Evolutionary conservation across 2,888 invertebrate species (phyloP).

Genomic region (Stenchaetothrips biformis): DNA sequence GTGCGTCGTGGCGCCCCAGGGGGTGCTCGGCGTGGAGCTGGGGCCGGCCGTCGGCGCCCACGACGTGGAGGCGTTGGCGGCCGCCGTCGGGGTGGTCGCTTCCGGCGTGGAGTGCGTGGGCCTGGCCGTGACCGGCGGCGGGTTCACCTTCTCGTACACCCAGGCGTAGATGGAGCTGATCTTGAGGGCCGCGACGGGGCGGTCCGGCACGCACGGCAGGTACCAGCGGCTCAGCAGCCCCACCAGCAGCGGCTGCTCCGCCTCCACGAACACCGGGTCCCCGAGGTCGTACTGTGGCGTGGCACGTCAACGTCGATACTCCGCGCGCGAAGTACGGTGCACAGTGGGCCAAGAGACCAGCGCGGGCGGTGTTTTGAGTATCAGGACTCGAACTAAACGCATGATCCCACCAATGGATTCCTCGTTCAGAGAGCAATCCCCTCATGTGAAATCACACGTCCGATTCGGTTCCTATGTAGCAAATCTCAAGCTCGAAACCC

Average conservation of each 20-base stretch:
- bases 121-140: not conserved
- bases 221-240: conserved; percentile 6
- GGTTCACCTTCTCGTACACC: conserved; percentile 8
- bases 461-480: too few species aligned
- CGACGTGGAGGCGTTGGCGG: not conserved
- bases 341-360: too few species aligned
- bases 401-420: too few species aligned
- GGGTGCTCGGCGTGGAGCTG: not conserved
- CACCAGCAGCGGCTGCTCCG: not conserved
- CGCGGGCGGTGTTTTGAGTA: too few species aligned
- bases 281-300: not conserved
- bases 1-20: not conserved
- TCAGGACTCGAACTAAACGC: too few species aligned
- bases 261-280: not conserved
- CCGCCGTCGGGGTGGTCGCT: not conserved
- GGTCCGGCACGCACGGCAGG: not conserved
- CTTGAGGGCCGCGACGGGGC: not conserved
- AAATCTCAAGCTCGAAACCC: too few species aligned
- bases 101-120: not conserved
- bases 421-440: too few species aligned
- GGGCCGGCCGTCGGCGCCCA: not conserved
- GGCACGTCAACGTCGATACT: too few species aligned
- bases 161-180: not conserved
- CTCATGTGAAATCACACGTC: too few species aligned
- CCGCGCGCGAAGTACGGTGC: too few species aligned